Evolutionary conservation across 2,797 vertebrate genomes (phyloP).

Genomic region (Rhincodon typus): DNA sequence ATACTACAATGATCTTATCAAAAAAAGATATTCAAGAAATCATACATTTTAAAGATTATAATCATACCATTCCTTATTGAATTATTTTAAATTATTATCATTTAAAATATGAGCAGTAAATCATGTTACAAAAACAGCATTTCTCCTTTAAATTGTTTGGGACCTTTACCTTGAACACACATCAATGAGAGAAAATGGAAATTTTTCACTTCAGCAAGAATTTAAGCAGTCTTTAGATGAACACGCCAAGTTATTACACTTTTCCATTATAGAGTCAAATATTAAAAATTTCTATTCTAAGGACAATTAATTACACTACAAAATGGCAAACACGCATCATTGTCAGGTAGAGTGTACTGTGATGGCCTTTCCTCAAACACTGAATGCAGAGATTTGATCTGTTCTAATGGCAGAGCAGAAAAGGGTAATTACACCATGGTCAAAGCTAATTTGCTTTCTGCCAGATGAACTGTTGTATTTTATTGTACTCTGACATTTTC

Average conservation of each 20-base stretch:
- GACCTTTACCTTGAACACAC: not conserved
- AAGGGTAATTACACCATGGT: constrained; percentile 99
- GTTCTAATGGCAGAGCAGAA: constrained; percentile 99
- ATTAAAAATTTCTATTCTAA: constrained; percentile 99
- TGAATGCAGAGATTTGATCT: constrained; percentile 99
- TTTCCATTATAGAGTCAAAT: constrained; percentile 98
- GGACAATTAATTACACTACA: constrained; percentile 99
- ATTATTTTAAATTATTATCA: too few relatives aligned
- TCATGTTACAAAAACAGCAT: not conserved
- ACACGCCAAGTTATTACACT: constrained; percentile 97
- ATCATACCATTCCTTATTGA: not conserved
- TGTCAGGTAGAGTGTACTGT: constrained; percentile 99
- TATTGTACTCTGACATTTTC: constrained; percentile 99
- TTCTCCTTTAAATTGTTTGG: constrained; percentile 22
- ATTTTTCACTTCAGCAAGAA: constrained; percentile 20
- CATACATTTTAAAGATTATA: not conserved
- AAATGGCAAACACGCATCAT: constrained; percentile 99
- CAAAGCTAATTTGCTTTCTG: constrained; percentile 99
- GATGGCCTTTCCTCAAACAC: constrained; percentile 99
- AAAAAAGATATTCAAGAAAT: not conserved
- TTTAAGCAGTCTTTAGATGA: constrained; percentile 65
- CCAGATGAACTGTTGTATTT: constrained; percentile 99
- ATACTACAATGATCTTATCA: not conserved
- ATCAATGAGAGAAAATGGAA: constrained; percentile 8
- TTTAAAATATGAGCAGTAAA: not conserved